phyloP scores from a whole-genome alignment of 2,888 invertebrate species.

The Luperina nickerlii region DNA sequence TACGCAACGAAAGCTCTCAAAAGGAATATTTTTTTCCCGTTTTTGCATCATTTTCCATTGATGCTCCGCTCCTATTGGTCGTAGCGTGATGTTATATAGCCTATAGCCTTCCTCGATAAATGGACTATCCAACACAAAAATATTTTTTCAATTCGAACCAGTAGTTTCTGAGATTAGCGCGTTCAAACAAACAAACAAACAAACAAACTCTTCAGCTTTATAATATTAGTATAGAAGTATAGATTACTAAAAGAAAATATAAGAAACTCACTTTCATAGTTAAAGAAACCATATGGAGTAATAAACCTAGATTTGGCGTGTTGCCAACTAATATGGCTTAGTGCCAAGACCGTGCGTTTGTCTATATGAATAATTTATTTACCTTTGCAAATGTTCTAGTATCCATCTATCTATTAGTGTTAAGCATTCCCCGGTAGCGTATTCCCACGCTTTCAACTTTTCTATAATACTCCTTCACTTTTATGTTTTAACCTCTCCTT shows the following conservation, averaged over 20 bases:
- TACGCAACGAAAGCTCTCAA: too few species aligned
- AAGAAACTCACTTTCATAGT: background rate
- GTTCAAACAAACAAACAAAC: too few species aligned
- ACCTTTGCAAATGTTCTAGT: slow-evolving; percentile 29
- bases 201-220: too few species aligned
- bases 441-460: background rate
- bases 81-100: too few species aligned
- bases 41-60: too few species aligned
- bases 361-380: slow-evolving; percentile 23
- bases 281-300: slow-evolving; percentile 25
- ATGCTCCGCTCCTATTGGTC: too few species aligned
- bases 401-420: background rate
- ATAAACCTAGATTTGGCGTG: slow-evolving; percentile 29
- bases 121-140: too few species aligned
- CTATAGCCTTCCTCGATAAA: too few species aligned
- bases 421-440: background rate
- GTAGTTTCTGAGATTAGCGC: too few species aligned
- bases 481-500: background rate
- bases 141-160: too few species aligned
- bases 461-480: background rate
- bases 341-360: slow-evolving; percentile 28
- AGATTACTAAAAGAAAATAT: background rate
- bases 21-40: too few species aligned
- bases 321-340: slow-evolving; percentile 37
- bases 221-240: too few species aligned